Evolutionary conservation across 2,888 invertebrate genomes (phyloP).

Genomic region (Apamea monoglypha): DNA sequence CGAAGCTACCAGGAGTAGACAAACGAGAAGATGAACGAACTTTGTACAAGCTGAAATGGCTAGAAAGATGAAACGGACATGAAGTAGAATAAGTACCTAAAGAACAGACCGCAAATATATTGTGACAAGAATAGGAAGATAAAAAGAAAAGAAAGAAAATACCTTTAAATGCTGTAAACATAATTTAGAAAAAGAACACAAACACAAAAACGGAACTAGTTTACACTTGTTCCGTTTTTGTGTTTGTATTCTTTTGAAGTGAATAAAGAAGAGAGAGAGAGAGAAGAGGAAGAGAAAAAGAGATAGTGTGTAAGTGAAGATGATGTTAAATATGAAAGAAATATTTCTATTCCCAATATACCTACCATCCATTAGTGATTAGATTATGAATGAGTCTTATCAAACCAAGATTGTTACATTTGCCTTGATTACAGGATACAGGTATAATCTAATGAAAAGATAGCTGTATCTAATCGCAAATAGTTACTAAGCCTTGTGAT

Average conservation of each 20-base stretch:
- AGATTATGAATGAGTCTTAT: conserved; percentile 22
- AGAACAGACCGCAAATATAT: background rate
- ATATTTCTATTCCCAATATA: background rate
- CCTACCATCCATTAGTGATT: background rate
- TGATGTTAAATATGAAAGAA: background rate
- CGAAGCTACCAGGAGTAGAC: background rate
- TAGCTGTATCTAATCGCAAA: conserved; percentile 46
- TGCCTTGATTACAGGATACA: conserved; percentile 13
- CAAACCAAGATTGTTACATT: conserved; percentile 2
- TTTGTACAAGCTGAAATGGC: background rate
- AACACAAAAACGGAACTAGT: no score
- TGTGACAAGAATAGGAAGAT: background rate
- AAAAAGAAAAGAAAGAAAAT: background rate
- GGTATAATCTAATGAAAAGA: conserved; percentile 29
- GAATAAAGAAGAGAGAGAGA: no score
- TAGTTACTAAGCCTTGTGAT: conserved; percentile 20
- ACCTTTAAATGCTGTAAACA: no score
- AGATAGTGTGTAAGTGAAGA: no score
- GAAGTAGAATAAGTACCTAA: background rate
- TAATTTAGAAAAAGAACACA: no score
- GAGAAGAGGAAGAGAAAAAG: no score
- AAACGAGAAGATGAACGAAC: background rate
- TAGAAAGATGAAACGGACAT: background rate
- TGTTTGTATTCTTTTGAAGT: no score
- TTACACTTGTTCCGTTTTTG: no score